These are phyloP conservation scores for Aepyceros melampus DNA, from an alignment of 2,113 vertebrate genomes.

Conservation along the genomic window DNA sequence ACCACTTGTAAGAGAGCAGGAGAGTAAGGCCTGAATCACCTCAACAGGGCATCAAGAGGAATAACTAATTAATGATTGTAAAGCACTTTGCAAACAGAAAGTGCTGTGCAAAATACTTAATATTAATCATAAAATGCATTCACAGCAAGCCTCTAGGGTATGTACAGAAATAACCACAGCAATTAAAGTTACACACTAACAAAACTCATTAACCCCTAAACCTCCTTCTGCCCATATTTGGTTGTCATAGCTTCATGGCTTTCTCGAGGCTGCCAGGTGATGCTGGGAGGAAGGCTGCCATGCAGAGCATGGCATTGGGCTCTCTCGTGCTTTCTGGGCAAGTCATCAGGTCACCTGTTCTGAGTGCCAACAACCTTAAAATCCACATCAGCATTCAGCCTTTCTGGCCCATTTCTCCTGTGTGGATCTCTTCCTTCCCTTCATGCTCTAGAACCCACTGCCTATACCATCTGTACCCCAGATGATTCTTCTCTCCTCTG, in stretches of 20 bases:
- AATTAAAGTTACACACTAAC: constrained; percentile 73
- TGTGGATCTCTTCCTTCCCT: not conserved
- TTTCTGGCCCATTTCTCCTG: not conserved
- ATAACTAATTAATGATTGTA: constrained; percentile 77
- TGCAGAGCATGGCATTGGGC: rapidly evolving
- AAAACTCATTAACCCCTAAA: constrained; percentile 77
- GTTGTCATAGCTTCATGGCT: not conserved
- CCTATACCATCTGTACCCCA: no score
- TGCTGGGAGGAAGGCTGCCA: not conserved
- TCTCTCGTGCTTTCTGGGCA: not conserved
- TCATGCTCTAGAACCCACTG: not conserved
- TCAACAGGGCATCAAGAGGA: constrained; percentile 59
- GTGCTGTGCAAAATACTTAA: constrained; percentile 75
- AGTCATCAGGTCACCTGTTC: not conserved
- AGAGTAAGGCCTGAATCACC: constrained; percentile 47
- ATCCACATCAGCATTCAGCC: not conserved
- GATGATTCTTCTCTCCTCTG: not conserved
- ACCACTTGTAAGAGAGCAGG: constrained; percentile 29
- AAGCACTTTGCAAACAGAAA: constrained; percentile 76
- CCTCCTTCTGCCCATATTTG: constrained; percentile 58
- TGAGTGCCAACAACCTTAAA: not conserved
- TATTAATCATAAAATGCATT: constrained; percentile 77
- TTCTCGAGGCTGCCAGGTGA: constrained; percentile 27
- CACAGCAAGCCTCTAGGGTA: constrained; percentile 69
- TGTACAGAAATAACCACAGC: constrained; percentile 74